Evolutionary conservation across 2,797 vertebrate genomes (phyloP), one percentile per base, ranked within the genome.

Genomic region (Sebastes miniatus): DNA sequence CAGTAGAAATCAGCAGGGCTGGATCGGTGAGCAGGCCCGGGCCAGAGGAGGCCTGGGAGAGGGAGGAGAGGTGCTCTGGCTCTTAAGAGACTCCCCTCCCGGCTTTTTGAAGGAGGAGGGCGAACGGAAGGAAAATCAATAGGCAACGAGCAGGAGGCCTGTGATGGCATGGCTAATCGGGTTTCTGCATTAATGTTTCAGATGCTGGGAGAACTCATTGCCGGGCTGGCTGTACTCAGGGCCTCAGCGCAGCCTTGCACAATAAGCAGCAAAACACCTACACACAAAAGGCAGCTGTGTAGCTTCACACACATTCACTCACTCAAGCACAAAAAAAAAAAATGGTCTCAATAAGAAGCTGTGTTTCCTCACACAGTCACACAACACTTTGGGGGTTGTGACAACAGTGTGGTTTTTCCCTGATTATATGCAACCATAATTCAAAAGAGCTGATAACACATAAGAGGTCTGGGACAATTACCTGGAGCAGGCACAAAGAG

Each of bases 121-220:
- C 1, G 73, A 91, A 88, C 76, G 78, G 91, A 94, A 95, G 89
- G 86, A 94, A 95, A 95, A 87, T 92, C 89, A 93, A 94, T 90
- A 95, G 86, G 85, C 86, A 69, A 86, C 67, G 69, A 90, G 86
- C 84, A 88, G 85, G 86, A 93, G 75, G 80, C 88, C 92, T 94
- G 91, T 91, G 91, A 94, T 94, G 92, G 87, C 84, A 90, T 89
- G 91, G 87, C 87, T 91, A 93, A 87, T 91, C 91, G 77, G 83
- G 87, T 87, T 92, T 90, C 94, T 92, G 82, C 87, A 95, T 95
- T 96, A 94, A 94, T 95, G 78, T 95, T 95, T 95, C 92, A 93
- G 92, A 88, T 73, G 88, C 87, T 92, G 74, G 74, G 91, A 94
- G 93, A 89, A 85, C 88, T 88, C 65, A n/a, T 39, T 83, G 85